Percentiles rank a stretch among this genome's conserved stretches.
These are phyloP conservation scores for Drosophila busckii DNA, from an alignment of 1,140 invertebrate genomes.

Conservation along the genomic window DNA sequence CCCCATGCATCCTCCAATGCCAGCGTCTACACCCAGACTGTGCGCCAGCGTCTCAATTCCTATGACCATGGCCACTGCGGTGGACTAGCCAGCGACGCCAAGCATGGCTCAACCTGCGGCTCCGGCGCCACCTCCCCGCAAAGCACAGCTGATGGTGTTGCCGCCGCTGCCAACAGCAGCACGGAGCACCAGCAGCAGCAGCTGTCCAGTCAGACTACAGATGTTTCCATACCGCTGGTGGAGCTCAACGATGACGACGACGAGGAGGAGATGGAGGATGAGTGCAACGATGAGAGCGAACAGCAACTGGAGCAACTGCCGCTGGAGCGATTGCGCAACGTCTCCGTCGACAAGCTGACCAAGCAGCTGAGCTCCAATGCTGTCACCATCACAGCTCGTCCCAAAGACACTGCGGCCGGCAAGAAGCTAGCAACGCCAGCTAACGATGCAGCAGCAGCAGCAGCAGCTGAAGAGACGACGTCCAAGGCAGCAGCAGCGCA, in stretches of 20 bases:
- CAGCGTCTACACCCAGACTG: constrained; percentile 87
- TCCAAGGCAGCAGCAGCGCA: neutral
- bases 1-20: constrained; percentile 86
- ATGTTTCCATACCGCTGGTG: constrained; percentile 44
- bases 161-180: constrained; percentile 6
- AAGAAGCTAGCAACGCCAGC: constrained; percentile 9
- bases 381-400: constrained; percentile 68
- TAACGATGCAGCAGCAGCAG: constrained; percentile 7
- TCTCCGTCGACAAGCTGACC: constrained; percentile 68
- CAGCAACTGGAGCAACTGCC: neutral
- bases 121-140: neutral
- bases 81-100: constrained; percentile 20
- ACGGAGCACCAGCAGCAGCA: constrained; percentile 2
- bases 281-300: neutral
- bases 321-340: constrained; percentile 34
- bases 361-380: constrained; percentile 74
- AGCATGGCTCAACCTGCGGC: neutral
- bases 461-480: neutral
- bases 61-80: constrained; percentile 82
- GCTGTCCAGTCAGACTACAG: neutral
- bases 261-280: constrained; percentile 7
- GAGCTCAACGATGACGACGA: constrained; percentile 61
- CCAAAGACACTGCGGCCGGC: constrained; percentile 54
- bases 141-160: constrained; percentile 1
- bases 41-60: constrained; percentile 87